Evolutionary conservation across 2,113 vertebrate species (phyloP).

Genomic region (Galeopterus variegatus): DNA sequence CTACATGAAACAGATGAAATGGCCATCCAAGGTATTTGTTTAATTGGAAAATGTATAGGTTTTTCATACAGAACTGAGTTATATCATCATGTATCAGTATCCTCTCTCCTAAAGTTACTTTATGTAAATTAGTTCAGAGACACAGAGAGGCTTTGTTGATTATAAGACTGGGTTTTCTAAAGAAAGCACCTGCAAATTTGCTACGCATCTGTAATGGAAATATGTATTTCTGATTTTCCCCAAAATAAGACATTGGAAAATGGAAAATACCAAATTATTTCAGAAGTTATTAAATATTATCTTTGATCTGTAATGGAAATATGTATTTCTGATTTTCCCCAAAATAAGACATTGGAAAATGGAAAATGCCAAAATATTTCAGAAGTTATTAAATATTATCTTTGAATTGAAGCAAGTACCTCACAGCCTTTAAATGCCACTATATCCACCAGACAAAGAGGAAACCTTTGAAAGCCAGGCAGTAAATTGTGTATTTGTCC

Average conservation of each 20-base stretch:
- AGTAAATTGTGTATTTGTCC: neutral
- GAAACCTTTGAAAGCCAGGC: neutral
- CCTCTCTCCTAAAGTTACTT: neutral
- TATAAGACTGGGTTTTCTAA: neutral
- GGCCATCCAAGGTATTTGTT: neutral
- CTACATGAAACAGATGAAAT: neutral
- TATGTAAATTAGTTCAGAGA: constrained; percentile 11
- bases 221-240: neutral
- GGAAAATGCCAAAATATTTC: neutral
- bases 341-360: neutral
- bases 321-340: neutral
- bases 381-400: neutral
- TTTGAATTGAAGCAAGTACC: neutral
- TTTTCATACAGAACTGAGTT: neutral
- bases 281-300: neutral
- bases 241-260: neutral
- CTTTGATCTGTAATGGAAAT: neutral
- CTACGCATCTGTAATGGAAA: neutral
- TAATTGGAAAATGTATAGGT: neutral
- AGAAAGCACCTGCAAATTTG: neutral
- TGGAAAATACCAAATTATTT: neutral
- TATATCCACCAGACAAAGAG: neutral
- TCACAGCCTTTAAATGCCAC: neutral
- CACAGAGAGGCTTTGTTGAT: neutral
- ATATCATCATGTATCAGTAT: neutral